Evolutionary conservation across 2,113 vertebrate species (phyloP).

Genomic region (Tetrao urogallus): DNA sequence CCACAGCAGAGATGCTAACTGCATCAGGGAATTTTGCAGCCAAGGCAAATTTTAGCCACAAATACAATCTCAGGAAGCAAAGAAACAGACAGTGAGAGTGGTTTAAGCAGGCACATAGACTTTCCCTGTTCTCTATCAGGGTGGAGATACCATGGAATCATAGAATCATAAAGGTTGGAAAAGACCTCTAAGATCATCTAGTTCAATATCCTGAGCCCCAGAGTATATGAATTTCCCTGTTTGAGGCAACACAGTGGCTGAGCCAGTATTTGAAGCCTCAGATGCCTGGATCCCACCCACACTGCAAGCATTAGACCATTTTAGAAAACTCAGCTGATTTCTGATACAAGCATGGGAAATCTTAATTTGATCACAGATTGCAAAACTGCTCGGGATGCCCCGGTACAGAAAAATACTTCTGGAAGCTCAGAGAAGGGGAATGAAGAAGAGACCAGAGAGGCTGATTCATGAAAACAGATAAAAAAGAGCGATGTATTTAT

Average conservation of each 20-base stretch:
- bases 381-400: slow-evolving; percentile 13
- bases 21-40: not conserved
- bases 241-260: not conserved
- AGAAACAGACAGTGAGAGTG: not conserved
- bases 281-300: slow-evolving; percentile 8
- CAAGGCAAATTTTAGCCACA: not conserved
- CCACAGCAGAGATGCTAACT: not conserved
- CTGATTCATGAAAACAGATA: slow-evolving; percentile 52
- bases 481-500: slow-evolving; percentile 38
- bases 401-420: slow-evolving; percentile 33
- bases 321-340: slow-evolving; percentile 35
- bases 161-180: no score
- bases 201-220: not conserved
- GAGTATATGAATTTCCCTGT: not conserved
- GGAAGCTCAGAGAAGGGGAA: slow-evolving; percentile 27
- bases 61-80: not conserved
- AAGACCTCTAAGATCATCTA: no score
- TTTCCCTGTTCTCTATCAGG: not conserved
- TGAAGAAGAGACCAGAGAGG: slow-evolving; percentile 2
- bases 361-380: slow-evolving; percentile 56
- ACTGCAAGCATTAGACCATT: not conserved
- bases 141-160: not conserved
- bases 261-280: slow-evolving; percentile 15
- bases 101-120: not conserved
- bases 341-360: slow-evolving; percentile 16